A percentile compares a stretch with the other conserved stretches of the same genome.
Evolutionary conservation across 2,888 invertebrate species (phyloP).

Genomic region (Drosophila melanocephala): DNA sequence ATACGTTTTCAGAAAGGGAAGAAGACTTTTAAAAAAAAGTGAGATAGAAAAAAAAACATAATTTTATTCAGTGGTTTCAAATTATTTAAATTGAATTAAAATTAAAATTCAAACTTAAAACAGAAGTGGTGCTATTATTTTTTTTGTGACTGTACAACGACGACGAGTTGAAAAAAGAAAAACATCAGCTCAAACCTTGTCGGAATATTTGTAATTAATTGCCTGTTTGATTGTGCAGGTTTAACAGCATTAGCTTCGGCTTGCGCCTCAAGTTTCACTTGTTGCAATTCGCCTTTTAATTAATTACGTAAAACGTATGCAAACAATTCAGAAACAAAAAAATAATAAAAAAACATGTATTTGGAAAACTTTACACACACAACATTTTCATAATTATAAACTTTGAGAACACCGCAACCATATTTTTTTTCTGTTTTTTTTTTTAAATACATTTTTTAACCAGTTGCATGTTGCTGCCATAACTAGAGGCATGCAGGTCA

Average conservation of each 20-base stretch:
- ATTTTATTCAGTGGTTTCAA: neutral
- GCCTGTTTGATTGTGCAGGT: conserved; percentile 60
- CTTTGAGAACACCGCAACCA: conserved; percentile 27
- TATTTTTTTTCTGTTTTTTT: conserved; percentile 14
- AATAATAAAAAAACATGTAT: neutral
- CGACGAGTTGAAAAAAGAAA: neutral
- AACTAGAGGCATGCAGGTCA: conserved; percentile 18
- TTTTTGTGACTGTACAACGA: neutral
- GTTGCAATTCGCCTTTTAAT: conserved; percentile 44
- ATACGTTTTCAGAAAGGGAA: neutral
- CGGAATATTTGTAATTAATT: conserved; percentile 69
- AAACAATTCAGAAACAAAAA: conserved; percentile 19
- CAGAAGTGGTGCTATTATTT: neutral
- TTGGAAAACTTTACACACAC: conserved; percentile 30
- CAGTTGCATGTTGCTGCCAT: conserved; percentile 39
- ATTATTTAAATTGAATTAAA: too few species aligned
- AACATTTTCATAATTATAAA: conserved; percentile 54
- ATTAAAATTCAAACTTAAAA: neutral
- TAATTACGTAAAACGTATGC: conserved; percentile 55
- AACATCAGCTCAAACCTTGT: conserved; percentile 47
- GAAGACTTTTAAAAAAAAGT: neutral
- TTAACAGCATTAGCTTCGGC: conserved; percentile 23
- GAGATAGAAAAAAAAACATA: neutral
- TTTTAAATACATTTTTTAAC: conserved; percentile 25
- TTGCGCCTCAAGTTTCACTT: conserved; percentile 34